Base-by-base conservation (phyloP, 1,140 invertebrate genomes). In the Eueides isabella region DNA sequence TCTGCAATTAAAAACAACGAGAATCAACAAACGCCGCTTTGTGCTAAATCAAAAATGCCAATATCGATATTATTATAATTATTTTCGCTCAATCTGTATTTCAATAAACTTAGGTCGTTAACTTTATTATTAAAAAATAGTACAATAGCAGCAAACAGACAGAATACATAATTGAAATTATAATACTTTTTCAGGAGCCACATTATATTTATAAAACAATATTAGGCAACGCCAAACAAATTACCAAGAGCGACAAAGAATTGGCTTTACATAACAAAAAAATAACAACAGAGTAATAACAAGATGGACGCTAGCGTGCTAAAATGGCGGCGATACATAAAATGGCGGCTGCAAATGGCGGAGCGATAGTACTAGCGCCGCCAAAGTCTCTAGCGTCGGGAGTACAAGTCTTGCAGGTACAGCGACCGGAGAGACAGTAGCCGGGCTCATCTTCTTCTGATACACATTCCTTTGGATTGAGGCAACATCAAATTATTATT, bases 381-480 rank as follows among this genome's bases (percentile, higher is more conserved):
- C 84, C 85, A 72, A 92, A 92, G 75, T 92, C 90, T 9, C 78
- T 84, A 0, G 90, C 88, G 64, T 91, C 88, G 0, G 91, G 89
- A 1, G 83, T 74, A 69, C 93, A 94, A 0, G 87, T 92, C 74
- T 90, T 92, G 75, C 93, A 94, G 3, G 92, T 93, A 75, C 93
- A 94, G 12, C 87, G 82, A 0, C 92, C 92, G 0, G 85, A 74
- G 1, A 89, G 77, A 72, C 93, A 93, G 78, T 92, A 92, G 1
- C 92, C 93, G 5, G 87, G 90, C 66, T 93, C 91, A 55, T 93
- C 86, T 70, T 90, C 86, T 71, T 93, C 93, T 4, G 88, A 92
- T 5, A 92, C 85, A 67, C 92, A 94, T 83, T 94, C 92, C 93
- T 94, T 72, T 44, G 38, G 38, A 61, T 31, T 44, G n/a, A 26